phyloP scores from a whole-genome alignment of 2,113 vertebrate species.

The Oryctolagus cuniculus region DNA sequence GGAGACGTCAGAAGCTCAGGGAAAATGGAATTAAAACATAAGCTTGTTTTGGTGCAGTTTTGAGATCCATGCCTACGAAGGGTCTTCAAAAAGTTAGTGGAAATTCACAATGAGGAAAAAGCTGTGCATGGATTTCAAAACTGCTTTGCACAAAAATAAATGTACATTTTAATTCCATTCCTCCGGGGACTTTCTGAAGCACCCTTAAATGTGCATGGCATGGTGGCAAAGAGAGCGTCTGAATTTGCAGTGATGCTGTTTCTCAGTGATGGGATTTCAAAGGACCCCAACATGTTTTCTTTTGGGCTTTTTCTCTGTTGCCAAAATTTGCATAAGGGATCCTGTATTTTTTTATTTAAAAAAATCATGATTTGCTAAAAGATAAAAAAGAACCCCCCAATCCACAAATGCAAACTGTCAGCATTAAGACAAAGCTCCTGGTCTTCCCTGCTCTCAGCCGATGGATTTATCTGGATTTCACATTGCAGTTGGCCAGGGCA shows the following conservation, averaged over 20 bases:
- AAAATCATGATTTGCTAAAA: background rate
- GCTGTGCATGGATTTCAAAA: too few species aligned
- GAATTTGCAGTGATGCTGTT: background rate
- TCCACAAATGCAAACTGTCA: background rate
- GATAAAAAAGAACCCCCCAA: background rate
- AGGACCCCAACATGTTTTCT: background rate
- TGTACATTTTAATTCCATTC: too few species aligned
- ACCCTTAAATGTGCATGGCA: background rate
- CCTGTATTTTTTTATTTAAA: background rate
- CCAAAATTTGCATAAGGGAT: constrained; percentile 12
- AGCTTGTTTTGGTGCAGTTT: too few species aligned
- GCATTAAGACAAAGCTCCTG: background rate
- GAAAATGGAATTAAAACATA: too few species aligned
- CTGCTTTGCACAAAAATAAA: too few species aligned
- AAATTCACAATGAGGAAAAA: too few species aligned
- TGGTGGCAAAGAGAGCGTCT: background rate
- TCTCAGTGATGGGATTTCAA: background rate
- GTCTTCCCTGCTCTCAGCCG: constrained; percentile 1
- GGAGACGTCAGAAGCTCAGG: too few species aligned
- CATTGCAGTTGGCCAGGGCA: background rate
- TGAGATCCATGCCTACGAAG: too few species aligned
- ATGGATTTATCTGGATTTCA: background rate
- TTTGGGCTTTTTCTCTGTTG: constrained; percentile 22
- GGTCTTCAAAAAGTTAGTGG: too few species aligned
- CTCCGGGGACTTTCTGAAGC: too few species aligned